phyloP scores from a whole-genome alignment of 2,797 vertebrate species.

The Tapera naevia region DNA sequence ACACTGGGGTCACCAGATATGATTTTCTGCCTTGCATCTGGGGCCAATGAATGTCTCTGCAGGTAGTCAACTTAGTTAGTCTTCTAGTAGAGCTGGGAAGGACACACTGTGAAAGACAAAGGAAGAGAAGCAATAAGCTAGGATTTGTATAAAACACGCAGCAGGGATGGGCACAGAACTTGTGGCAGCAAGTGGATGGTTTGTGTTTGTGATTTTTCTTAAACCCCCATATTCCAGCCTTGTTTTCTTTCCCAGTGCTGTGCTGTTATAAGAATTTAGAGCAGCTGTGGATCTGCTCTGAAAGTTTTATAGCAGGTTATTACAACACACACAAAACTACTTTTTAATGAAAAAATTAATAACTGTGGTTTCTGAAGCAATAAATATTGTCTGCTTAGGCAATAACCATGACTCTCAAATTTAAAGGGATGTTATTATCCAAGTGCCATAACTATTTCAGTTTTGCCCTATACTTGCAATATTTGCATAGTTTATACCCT shows the following conservation, averaged over 20 bases:
- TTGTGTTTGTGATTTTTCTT: neutral
- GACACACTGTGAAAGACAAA: neutral
- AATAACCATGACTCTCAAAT: neutral
- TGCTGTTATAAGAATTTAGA: neutral
- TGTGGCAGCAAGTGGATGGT: neutral
- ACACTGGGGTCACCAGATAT: neutral
- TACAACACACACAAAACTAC: neutral
- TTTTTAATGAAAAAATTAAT: slow-evolving; percentile 45
- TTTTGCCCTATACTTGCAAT: neutral
- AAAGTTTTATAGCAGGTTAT: neutral
- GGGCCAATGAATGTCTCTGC: neutral
- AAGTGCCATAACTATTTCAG: neutral
- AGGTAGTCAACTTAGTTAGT: neutral
- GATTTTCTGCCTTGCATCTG: rapidly evolving
- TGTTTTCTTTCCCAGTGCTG: neutral
- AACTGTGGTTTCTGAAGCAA: neutral
- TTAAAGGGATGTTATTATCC: neutral
- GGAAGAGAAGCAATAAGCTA: neutral
- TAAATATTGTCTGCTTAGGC: neutral
- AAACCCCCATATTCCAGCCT: neutral
- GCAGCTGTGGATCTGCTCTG: neutral
- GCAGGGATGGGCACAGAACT: neutral
- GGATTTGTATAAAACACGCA: neutral
- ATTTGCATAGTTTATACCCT: neutral
- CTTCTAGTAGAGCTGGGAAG: neutral